A percentile compares a stretch with the other conserved stretches of the same genome.
Conservation (phyloP, 2,888 invertebrate genomes). For the Cryptus armator region DNA sequence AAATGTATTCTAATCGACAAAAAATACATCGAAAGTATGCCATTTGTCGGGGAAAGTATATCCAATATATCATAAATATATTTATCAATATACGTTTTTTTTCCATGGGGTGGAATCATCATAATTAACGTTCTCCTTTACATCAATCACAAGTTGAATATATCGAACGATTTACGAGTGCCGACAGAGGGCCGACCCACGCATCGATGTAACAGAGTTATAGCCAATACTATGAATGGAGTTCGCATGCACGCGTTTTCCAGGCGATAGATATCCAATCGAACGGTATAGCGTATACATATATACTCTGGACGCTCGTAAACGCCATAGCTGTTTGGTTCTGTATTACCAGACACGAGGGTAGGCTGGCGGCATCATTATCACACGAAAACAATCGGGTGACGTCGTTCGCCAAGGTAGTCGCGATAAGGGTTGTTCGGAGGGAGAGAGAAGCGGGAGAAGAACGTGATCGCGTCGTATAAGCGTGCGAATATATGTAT, state of each 20-base stretch:
- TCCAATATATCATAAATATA: too few relatives aligned
- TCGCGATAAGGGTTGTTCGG: slow-evolving; percentile 49
- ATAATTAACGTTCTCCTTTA: too few relatives aligned
- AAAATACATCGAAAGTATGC: too few relatives aligned
- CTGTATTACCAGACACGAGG: slow-evolving; percentile 8
- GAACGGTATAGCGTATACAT: neutral
- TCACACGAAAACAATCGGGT: slow-evolving; percentile 51
- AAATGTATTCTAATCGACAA: too few relatives aligned
- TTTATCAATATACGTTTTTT: too few relatives aligned
- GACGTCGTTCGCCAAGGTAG: slow-evolving; percentile 28
- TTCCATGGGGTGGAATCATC: too few relatives aligned
- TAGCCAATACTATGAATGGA: neutral
- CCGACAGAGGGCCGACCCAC: neutral
- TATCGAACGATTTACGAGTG: too few relatives aligned
- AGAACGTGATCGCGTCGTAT: slow-evolving; percentile 35
- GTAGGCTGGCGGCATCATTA: slow-evolving; percentile 30
- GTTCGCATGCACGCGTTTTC: neutral
- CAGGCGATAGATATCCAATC: neutral
- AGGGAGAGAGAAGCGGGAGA: neutral
- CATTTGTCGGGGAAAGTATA: too few relatives aligned
- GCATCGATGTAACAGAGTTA: neutral
- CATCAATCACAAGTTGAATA: too few relatives aligned
- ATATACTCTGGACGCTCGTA: neutral
- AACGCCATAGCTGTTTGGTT: neutral
- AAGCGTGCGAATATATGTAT: slow-evolving; percentile 8